Base-by-base conservation (phyloP, 2,113 vertebrate species). In the Crotophaga sulcirostris region DNA sequence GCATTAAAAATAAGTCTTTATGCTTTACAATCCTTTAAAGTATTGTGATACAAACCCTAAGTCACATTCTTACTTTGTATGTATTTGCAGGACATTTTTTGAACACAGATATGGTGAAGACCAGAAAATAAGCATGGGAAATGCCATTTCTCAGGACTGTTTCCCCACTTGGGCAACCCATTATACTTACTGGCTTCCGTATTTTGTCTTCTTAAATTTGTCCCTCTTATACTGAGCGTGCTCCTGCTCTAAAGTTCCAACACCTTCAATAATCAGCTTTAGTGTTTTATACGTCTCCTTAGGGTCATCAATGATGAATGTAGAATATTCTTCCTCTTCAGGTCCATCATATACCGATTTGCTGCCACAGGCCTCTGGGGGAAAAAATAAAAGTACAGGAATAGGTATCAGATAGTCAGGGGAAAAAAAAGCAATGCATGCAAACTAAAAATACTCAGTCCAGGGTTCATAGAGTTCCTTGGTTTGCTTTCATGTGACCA, bases 131-230 rank as follows among this genome's bases (percentile, higher is more conserved):
- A 80, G 51, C 33, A 63, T 82, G 47, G 34, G 17, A 75, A 92
- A 58, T 14, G 40, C 7, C 36, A 45, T 34, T 56, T 75, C 45
- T 34, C 18, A 83, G 67, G 62, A 73, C 5, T 18, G 3, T 8
- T 75, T 5, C 31, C 13, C 51, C 63, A 25, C 44, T 73, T 72
- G 69, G 44, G n/a, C 21, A 70, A 18, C 11, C 31, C 42, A 23
- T 55, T 74, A 42, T 33, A 99, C 99, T 97, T 97, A 99, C 99
- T 99, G 99, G 98, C 99, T 99, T 90, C 99, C 99, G 10, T 99
- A 99, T 96, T 99, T 99, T 67, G 99, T 99, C 97, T 99, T 99
- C 98, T 98, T 99, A 98, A 99, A 99, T 97, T 99, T 99, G 97
- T 99, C 99, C 33, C 98, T 98, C 90, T 98, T 99, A 97, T 99